Percentiles rank a stretch among this genome's conserved stretches.
These are phyloP conservation scores for Bathybates hornii DNA, from an alignment of 2,113 vertebrate genomes.

Conservation along the genomic window DNA sequence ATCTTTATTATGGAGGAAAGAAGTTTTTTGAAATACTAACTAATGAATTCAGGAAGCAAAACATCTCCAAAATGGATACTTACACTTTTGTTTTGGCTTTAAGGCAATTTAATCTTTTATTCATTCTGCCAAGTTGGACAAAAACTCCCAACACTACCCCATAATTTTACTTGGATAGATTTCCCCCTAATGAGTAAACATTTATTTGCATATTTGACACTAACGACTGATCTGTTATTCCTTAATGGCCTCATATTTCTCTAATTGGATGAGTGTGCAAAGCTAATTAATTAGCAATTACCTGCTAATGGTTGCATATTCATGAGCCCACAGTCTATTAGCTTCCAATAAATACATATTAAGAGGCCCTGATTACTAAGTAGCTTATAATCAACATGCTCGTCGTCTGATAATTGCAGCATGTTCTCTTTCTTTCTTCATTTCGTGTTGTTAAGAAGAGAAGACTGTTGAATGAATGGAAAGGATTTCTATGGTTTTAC, in stretches of 20 bases:
- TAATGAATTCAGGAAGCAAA: neutral
- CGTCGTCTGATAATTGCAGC: constrained; percentile 13
- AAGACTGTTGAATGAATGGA: neutral
- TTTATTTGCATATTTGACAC: constrained; percentile 58
- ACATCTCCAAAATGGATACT: neutral
- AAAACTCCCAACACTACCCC: neutral
- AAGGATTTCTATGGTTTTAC: neutral
- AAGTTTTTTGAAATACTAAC: neutral
- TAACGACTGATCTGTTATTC: constrained; percentile 49
- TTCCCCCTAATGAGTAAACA: constrained; percentile 38
- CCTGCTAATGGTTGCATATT: constrained; percentile 58
- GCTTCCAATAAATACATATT: constrained; percentile 62
- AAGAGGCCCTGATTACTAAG: constrained; percentile 39
- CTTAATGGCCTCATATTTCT: constrained; percentile 59
- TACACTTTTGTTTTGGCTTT: neutral
- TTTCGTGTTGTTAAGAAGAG: neutral
- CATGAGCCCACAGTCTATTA: constrained; percentile 53
- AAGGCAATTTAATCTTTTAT: neutral
- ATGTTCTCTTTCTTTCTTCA: constrained; percentile 12
- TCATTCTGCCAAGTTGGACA: constrained; percentile 8
- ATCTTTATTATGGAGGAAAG: neutral
- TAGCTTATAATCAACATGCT: constrained; percentile 43
- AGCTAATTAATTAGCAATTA: constrained; percentile 69
- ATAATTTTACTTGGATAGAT: constrained; percentile 14
- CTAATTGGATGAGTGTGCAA: constrained; percentile 52